Evolutionary conservation across 2,888 invertebrate genomes (phyloP).

Genomic region (Trichogramma evanescens): DNA sequence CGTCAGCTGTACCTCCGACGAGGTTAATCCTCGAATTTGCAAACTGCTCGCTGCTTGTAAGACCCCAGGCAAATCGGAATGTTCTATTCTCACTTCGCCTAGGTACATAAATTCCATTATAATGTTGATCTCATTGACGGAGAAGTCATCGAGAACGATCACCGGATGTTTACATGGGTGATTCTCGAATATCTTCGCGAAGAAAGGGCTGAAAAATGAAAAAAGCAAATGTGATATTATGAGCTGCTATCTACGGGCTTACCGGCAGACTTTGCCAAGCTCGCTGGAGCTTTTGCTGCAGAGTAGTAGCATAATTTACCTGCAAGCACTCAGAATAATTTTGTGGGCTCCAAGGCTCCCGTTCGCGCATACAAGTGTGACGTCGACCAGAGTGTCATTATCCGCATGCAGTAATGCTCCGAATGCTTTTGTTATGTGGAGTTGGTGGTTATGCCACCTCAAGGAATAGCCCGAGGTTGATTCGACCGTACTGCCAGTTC

Average conservation of each 20-base stretch:
- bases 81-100: conserved; percentile 82
- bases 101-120: conserved; percentile 92
- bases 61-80: conserved; percentile 74
- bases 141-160: conserved; percentile 84
- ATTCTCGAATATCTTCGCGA: conserved; percentile 80
- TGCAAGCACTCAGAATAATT: conserved; percentile 77
- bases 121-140: conserved; percentile 81
- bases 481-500: conserved; percentile 39
- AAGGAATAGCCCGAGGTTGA: conserved; percentile 59
- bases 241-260: too few relatives aligned
- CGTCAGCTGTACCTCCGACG: conserved; percentile 50
- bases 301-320: conserved; percentile 36
- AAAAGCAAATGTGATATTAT: not conserved
- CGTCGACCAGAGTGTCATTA: conserved; percentile 80
- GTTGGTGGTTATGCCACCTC: conserved; percentile 90
- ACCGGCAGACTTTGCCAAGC: not conserved
- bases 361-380: conserved; percentile 83
- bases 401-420: conserved; percentile 81
- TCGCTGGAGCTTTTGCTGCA: not conserved
- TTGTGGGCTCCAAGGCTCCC: conserved; percentile 82
- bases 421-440: conserved; percentile 79
- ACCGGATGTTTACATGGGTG: conserved; percentile 91
- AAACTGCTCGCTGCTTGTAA: conserved; percentile 83
- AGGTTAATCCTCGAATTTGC: conserved; percentile 72
- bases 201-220: conserved; percentile 68